Base-by-base conservation (phyloP, 2,888 invertebrate species). In the Ornithoptera priamus region DNA sequence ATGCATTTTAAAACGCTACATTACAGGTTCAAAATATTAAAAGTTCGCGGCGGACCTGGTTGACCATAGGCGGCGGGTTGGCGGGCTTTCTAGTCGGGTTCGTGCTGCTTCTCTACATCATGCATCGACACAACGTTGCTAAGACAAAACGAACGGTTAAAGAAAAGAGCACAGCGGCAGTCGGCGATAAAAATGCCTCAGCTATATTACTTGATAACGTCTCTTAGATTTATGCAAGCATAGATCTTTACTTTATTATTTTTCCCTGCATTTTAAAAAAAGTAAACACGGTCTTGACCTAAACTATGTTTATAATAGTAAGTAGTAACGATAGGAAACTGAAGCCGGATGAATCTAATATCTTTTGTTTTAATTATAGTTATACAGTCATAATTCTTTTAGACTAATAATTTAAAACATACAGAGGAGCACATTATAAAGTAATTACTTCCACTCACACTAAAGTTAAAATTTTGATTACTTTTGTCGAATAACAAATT, bases 111-210 rank as follows among this genome's bases (percentile, higher is more conserved):
- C 81, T 93, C n/a, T 93, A 89, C 77, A 73, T 89, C 62, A 89
- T 93, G 88, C 93, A 93, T 70, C 82, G 91, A 24, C 85, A 89
- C 75, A 93, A 93, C 76, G 93, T 92, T 18, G 82, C 88, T 7
- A 88, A 87, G 72, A 90, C 88, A 1, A 92, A 88, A 71, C 84
- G 82, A 53, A 81, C 80, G 10, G 81, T 83, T 1, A 86, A 87
- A 72, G 83, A 87, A 64, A 72, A 80, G 2, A 81, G 78, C 12
- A 81, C 85, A 1, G 65, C 75, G 0, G 72, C 76, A n/a, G 83
- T 80, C 58, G 75, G 77, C 17, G 90, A 90, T 67, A 85, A 76
- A 63, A 82, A 82, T 6, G 85, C 87, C 1, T 84, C 85, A 2
- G 81, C 85, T 4, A 78, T 85, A 4, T 85, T 92, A 24, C 79